Percentiles rank a stretch among this genome's conserved stretches.
phyloP scores from a whole-genome alignment of 2,888 invertebrate genomes.

The Lissocephala sabroskyi region DNA sequence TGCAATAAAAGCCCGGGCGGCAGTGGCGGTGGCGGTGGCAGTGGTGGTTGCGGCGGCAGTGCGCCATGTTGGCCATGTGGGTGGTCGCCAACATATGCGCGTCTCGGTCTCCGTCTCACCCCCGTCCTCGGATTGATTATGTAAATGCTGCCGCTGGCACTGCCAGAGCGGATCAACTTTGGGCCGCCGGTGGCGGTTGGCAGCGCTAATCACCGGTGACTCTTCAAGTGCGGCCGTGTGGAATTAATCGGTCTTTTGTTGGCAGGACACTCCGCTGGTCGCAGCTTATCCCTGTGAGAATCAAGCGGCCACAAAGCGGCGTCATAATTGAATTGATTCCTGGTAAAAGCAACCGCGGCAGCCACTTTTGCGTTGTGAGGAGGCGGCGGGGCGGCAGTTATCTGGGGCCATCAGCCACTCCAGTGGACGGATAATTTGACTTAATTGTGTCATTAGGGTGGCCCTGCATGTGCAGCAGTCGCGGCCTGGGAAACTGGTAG shows the following conservation, averaged over 20 bases:
- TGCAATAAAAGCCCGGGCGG: constrained; percentile 54
- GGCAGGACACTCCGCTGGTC: not conserved
- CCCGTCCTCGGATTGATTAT: too few relatives aligned
- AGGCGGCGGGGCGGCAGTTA: not conserved
- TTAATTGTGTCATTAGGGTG: constrained; percentile 60
- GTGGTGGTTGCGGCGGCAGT: too few relatives aligned
- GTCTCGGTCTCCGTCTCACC: constrained; percentile 6
- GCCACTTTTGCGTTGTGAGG: constrained; percentile 42
- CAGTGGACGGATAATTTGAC: constrained; percentile 48
- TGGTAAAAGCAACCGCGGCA: constrained; percentile 46
- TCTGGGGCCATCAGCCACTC: constrained; percentile 18
- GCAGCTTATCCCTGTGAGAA: constrained; percentile 45
- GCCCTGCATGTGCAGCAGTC: constrained; percentile 5
- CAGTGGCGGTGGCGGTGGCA: too few relatives aligned
- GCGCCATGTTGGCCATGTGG: constrained; percentile 18
- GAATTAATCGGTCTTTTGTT: constrained; percentile 56
- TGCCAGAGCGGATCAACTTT: constrained; percentile 5
- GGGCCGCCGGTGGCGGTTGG: too few relatives aligned
- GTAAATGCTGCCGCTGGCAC: not conserved
- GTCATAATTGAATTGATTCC: constrained; percentile 41
- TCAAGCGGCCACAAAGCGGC: constrained; percentile 5
- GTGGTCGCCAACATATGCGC: constrained; percentile 7
- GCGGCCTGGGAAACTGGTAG: constrained; percentile 8
- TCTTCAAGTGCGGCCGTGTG: constrained; percentile 67
- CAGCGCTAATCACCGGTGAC: constrained; percentile 67